phyloP scores from a whole-genome alignment of 2,113 vertebrate species.

The Pachyramphus minor region DNA sequence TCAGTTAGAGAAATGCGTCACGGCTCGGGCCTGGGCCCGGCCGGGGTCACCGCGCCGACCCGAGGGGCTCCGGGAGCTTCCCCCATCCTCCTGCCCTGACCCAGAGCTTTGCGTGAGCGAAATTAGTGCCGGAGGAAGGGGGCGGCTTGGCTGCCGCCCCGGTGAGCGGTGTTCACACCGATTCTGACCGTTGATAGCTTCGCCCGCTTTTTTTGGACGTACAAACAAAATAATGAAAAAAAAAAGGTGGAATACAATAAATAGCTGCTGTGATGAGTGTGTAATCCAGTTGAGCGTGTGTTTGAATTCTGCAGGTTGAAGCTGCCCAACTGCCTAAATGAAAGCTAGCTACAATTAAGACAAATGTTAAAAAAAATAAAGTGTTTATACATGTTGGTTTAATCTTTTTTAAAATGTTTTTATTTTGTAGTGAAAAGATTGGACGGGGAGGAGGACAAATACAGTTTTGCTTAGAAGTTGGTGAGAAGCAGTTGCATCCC shows the following conservation, averaged over 20 bases:
- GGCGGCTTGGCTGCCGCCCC: fast-evolving
- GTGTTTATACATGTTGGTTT: background rate
- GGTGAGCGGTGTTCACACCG: fast-evolving
- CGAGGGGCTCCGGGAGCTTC: fast-evolving
- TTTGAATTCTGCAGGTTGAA: background rate
- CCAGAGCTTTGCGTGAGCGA: background rate
- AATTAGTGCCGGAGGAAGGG: background rate
- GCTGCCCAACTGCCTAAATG: fast-evolving
- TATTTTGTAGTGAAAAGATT: conserved; percentile 19
- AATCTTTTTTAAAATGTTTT: background rate
- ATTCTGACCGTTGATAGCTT: background rate
- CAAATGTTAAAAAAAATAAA: fast-evolving
- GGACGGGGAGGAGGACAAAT: background rate
- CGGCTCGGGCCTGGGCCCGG: background rate
- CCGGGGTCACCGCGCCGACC: background rate
- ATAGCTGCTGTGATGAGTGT: fast-evolving
- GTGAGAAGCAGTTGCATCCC: background rate
- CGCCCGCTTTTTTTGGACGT: fast-evolving
- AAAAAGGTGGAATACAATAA: background rate
- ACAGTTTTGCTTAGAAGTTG: background rate
- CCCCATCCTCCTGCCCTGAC: too few relatives aligned
- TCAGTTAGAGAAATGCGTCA: conserved; percentile 36
- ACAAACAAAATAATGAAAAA: fast-evolving
- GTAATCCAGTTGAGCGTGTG: fast-evolving
- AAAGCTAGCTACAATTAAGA: fast-evolving